Evolutionary conservation across 2,113 vertebrate genomes (phyloP).

Genomic region (Calyptommatus sinebrachiatus): DNA sequence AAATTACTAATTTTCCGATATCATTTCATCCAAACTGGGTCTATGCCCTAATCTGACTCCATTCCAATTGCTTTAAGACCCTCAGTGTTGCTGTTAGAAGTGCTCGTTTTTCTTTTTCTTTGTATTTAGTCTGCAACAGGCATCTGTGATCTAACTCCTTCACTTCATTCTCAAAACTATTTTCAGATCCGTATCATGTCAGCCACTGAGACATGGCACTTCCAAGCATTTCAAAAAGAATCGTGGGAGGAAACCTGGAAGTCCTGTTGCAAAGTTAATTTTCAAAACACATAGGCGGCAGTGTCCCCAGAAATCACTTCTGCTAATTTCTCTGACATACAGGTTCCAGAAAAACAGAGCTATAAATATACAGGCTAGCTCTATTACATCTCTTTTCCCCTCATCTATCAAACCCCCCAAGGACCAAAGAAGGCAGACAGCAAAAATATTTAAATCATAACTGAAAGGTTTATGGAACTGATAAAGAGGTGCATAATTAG

Average conservation of each 20-base stretch:
- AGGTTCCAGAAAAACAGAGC: neutral
- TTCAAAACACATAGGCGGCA: neutral
- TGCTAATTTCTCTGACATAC: neutral
- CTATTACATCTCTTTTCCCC: neutral
- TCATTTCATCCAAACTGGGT: neutral
- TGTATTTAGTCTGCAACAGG: neutral
- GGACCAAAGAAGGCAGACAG: neutral
- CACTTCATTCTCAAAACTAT: neutral
- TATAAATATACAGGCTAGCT: neutral
- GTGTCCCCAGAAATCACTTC: neutral
- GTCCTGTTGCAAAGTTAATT: neutral
- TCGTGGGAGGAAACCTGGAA: neutral
- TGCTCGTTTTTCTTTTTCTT: neutral
- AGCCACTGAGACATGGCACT: neutral
- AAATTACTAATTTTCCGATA: too few relatives aligned
- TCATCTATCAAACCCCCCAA: neutral
- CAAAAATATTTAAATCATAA: constrained; percentile 3
- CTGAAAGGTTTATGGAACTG: neutral
- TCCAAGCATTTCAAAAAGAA: neutral
- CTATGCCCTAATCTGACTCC: neutral
- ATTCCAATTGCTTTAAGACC: neutral
- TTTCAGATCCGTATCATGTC: neutral
- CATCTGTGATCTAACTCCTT: neutral
- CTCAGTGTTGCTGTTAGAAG: neutral
- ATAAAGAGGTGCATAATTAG: constrained; percentile 12